phyloP scores from a whole-genome alignment of 2,888 invertebrate genomes.

The Nephrotoma appendiculata region DNA sequence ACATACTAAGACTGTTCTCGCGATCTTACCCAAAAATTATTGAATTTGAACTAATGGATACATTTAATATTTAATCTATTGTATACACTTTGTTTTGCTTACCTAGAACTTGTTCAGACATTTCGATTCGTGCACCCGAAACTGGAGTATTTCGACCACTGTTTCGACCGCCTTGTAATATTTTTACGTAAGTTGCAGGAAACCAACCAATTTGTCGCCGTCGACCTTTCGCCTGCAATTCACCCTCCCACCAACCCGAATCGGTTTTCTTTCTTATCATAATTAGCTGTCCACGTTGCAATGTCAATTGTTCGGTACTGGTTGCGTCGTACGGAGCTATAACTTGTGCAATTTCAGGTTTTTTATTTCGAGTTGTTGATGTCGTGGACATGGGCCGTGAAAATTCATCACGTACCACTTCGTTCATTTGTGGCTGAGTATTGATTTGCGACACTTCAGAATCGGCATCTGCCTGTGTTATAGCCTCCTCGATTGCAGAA shows the following conservation, averaged over 20 bases:
- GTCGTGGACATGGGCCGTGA: slow-evolving; percentile 35
- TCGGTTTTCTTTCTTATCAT: slow-evolving; percentile 94
- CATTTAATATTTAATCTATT: too few relatives aligned
- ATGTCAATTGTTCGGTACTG: slow-evolving; percentile 79
- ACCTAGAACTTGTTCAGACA: slow-evolving; percentile 33
- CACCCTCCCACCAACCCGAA: slow-evolving; percentile 99
- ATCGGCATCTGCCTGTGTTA: slow-evolving; percentile 31
- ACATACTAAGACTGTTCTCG: too few relatives aligned
- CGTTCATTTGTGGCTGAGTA: slow-evolving; percentile 27
- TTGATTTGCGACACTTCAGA: slow-evolving; percentile 34
- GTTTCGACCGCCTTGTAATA: slow-evolving; percentile 51
- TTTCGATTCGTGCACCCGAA: slow-evolving; percentile 49
- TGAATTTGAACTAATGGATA: too few relatives aligned
- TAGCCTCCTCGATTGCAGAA: slow-evolving; percentile 22
- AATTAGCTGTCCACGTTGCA: slow-evolving; percentile 82
- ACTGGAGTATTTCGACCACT: slow-evolving; percentile 64
- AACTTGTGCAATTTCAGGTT: slow-evolving; percentile 87
- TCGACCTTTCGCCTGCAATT: slow-evolving; percentile 81
- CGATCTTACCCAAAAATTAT: too few relatives aligned
- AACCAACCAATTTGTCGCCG: slow-evolving; percentile 96
- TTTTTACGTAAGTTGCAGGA: slow-evolving; percentile 93
- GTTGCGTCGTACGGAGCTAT: slow-evolving; percentile 86
- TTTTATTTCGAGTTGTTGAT: slow-evolving; percentile 45
- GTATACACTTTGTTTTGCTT: background rate
- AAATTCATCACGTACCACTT: slow-evolving; percentile 27